Base-by-base conservation (phyloP, 2,888 invertebrate species). In the Lasioglossum figueresi region DNA sequence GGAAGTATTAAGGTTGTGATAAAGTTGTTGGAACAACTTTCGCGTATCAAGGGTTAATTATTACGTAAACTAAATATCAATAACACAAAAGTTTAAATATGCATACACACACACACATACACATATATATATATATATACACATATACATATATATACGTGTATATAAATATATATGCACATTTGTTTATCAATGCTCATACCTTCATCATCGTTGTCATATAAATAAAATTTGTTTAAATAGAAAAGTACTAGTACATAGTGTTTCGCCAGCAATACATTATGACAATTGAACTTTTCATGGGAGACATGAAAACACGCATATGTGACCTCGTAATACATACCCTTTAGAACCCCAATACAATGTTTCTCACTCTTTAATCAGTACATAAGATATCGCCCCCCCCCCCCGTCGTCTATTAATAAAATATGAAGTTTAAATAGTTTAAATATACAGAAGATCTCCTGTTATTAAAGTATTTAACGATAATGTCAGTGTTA, bases 1-100 rank as follows among this genome's bases (percentile, higher is more conserved):
- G 76, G 84, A 90, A 90, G 85, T 85, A 86, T 83, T 79, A 84
- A 73, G 40, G 59, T 83, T 79, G 88, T 45, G 31, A 86, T 73
- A 34, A 81, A 73, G 80, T 74, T 78, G 79, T 85, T 79, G 71
- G 70, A 83, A 81, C 80, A 63, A 82, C 76, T 87, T 82, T 48
- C 70, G 77, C 5, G 56, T 73, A 74, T 85, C n/a, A 43, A n/a
- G 71, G 72, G 56, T 77, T 81, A 66, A 76, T 76, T 68, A 72
- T 66, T 85, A 78, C 75, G 80, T 80, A 63, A 85, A 86, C 68
- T 86, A 81, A 84, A 76, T 76, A 56, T 80, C 70, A 79, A 68
- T 79, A 52, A 73, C 68, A 52, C 48, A 52, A 80, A 77, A 71
- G 52, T 72, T 63, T 76, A 84, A 75, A 72, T 84, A 63, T 84